phyloP scores from a whole-genome alignment of 2,797 vertebrate species.

The Tauraco hartlaubi region DNA sequence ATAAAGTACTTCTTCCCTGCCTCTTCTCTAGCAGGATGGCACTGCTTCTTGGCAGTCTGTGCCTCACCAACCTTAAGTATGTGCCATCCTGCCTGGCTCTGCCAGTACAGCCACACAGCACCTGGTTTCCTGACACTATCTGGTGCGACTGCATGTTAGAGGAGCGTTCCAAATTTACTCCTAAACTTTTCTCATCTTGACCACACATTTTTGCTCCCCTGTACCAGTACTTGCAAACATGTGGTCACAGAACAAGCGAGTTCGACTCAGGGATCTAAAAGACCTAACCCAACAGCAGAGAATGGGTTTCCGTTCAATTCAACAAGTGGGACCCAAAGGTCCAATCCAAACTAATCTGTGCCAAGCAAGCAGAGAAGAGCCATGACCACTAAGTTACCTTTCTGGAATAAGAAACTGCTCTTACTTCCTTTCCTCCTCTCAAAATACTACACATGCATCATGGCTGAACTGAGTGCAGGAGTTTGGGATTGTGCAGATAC shows the following conservation, averaged over 20 bases:
- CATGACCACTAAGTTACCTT: neutral
- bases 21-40: neutral
- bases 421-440: neutral
- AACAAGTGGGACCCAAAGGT: neutral
- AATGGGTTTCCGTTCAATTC: neutral
- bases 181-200: neutral
- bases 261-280: neutral
- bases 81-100: neutral
- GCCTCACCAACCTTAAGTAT: neutral
- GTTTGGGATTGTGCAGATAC: neutral
- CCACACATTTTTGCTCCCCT: neutral
- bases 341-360: neutral
- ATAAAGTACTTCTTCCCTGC: neutral
- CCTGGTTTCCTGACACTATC: no score
- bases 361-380: neutral
- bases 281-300: neutral
- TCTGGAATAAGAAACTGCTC: neutral
- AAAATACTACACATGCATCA: fast-evolving
- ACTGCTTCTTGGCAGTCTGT: neutral
- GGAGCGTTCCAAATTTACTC: neutral
- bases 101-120: neutral
- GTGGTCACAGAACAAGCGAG: neutral
- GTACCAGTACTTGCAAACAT: neutral
- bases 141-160: fast-evolving
- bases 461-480: neutral